phyloP scores from a whole-genome alignment of 1,140 invertebrate genomes.

The Drosophila ananassae region DNA sequence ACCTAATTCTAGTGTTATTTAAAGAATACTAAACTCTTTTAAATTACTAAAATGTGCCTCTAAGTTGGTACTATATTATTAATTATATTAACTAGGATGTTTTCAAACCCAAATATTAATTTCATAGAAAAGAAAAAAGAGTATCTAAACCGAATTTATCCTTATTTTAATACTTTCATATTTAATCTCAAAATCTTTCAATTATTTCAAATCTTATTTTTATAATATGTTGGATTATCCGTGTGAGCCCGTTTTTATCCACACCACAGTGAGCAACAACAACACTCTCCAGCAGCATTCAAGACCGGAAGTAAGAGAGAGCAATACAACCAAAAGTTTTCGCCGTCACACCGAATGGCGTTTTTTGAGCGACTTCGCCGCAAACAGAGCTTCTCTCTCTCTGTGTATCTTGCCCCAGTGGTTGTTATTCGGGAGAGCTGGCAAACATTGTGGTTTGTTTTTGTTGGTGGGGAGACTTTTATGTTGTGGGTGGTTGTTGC shows the following conservation, averaged over 20 bases:
- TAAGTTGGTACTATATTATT: too few species aligned
- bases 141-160: too few species aligned
- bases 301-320: constrained; percentile 66
- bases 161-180: not conserved
- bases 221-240: constrained; percentile 14
- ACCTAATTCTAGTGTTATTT: not conserved
- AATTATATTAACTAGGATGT: too few species aligned
- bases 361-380: constrained; percentile 80
- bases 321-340: constrained; percentile 26
- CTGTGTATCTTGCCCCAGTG: not conserved
- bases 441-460: constrained; percentile 51
- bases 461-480: constrained; percentile 38
- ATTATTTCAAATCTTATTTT: not conserved
- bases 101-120: too few species aligned
- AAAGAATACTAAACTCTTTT: too few species aligned
- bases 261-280: constrained; percentile 47
- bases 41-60: too few species aligned
- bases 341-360: constrained; percentile 58
- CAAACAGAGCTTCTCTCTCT: constrained; percentile 37
- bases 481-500: constrained; percentile 47
- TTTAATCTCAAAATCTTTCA: not conserved
- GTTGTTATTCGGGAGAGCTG: constrained; percentile 10
- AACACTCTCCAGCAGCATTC: constrained; percentile 26
- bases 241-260: constrained; percentile 59
- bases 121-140: too few species aligned